Conservation (phyloP, 2,797 vertebrate species). For the Xenentodon cancila region DNA sequence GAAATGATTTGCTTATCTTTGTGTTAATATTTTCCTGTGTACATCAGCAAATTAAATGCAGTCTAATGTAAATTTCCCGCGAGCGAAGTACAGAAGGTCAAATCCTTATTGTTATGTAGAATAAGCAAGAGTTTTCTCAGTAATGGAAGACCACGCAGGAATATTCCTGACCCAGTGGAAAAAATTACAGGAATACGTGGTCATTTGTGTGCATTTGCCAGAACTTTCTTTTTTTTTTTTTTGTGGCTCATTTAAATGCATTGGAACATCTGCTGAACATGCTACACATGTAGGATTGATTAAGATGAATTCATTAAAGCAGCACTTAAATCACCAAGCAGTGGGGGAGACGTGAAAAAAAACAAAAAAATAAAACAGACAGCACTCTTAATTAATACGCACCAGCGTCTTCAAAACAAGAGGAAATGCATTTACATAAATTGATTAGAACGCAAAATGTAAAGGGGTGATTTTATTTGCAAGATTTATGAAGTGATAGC, state of each 20-base stretch:
- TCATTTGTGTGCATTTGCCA: conserved; percentile 11
- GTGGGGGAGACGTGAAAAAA: conserved; percentile 11
- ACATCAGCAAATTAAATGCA: conserved; percentile 63
- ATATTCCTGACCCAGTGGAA: conserved; percentile 23
- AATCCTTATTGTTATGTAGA: conserved; percentile 44
- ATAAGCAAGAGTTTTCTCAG: conserved; percentile 31
- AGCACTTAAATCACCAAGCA: conserved; percentile 17
- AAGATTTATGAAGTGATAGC: conserved; percentile 22
- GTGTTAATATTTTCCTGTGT: conserved; percentile 66
- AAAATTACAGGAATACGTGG: background rate
- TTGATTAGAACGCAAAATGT: conserved; percentile 4
- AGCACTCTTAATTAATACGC: conserved; percentile 35
- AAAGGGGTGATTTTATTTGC: conserved; percentile 17
- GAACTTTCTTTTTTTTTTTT: background rate
- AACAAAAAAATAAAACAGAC: too few relatives aligned
- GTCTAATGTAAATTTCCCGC: conserved; percentile 68
- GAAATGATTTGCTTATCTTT: conserved; percentile 72
- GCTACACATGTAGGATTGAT: conserved; percentile 13
- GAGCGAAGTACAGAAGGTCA: conserved; percentile 58
- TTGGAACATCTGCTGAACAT: conserved; percentile 17
- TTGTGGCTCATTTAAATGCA: conserved; percentile 14
- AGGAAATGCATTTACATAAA: conserved; percentile 22
- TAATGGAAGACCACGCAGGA: conserved; percentile 44
- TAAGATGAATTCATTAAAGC: conserved; percentile 24
- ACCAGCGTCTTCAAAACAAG: conserved; percentile 10